Conservation (phyloP, 2,888 invertebrate species). For the Timema cristinae region DNA sequence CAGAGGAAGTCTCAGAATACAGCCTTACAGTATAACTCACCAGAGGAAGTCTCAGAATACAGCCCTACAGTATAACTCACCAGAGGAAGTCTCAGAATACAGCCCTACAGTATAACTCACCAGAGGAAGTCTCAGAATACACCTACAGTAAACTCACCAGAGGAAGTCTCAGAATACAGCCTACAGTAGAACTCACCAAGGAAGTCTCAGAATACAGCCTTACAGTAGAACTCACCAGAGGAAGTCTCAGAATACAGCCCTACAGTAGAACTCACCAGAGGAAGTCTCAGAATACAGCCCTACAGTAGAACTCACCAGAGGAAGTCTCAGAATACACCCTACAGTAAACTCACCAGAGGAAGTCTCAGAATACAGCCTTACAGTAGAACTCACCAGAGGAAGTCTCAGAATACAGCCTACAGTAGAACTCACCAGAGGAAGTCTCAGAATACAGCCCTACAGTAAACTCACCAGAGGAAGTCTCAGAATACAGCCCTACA, state of each 20-base stretch:
- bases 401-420: background rate
- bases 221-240: background rate
- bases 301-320: background rate
- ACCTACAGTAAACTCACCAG: background rate
- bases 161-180: background rate
- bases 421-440: conserved; percentile 43
- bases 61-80: background rate
- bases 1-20: background rate
- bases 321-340: background rate
- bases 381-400: background rate
- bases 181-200: conserved; percentile 27
- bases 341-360: conserved; percentile 43
- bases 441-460: conserved; percentile 52
- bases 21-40: conserved; percentile 17
- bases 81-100: background rate
- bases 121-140: conserved; percentile 58
- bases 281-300: conserved; percentile 55
- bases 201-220: conserved; percentile 53
- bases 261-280: conserved; percentile 39
- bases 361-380: conserved; percentile 53
- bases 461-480: background rate
- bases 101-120: conserved; percentile 15
- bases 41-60: conserved; percentile 58
- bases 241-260: background rate
- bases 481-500: background rate